A percentile compares a stretch with the other conserved stretches of the same genome.
Evolutionary conservation across 2,113 vertebrate species (phyloP).

Genomic region (crab-eating macaque (Macaca fascicularis)): DNA sequence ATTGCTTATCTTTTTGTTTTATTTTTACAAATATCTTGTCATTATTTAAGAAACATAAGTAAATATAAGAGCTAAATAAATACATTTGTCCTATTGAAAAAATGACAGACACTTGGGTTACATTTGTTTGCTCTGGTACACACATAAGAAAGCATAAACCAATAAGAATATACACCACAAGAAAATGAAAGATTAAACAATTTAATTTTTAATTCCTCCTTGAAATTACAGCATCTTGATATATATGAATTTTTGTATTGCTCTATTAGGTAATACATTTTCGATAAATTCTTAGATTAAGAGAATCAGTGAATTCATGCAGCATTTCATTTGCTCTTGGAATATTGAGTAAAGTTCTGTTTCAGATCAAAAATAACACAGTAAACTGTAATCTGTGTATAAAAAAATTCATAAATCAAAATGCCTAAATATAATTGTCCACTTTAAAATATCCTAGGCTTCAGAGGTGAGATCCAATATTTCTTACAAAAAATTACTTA

Average conservation of each 20-base stretch:
- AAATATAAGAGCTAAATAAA: background rate
- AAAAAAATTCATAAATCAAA: slow-evolving; percentile 8
- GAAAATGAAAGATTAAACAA: background rate
- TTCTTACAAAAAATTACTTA: background rate
- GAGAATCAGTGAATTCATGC: background rate
- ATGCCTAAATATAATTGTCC: background rate
- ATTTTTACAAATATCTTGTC: background rate
- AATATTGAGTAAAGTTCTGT: background rate
- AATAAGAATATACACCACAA: background rate
- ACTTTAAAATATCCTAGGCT: background rate
- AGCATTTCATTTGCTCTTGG: background rate
- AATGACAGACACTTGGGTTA: background rate
- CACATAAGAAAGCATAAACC: background rate
- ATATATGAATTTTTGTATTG: background rate
- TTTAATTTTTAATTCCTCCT: background rate
- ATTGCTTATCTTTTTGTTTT: background rate
- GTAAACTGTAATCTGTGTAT: background rate
- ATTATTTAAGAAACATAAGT: background rate
- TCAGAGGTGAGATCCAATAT: background rate
- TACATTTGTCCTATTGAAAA: background rate
- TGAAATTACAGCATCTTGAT: background rate
- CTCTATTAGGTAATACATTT: background rate
- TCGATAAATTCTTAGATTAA: background rate
- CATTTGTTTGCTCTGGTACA: background rate
- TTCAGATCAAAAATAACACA: background rate